These are phyloP conservation scores for Lacanobia oleracea DNA, from an alignment of 2,888 invertebrate species.

Conservation along the genomic window DNA sequence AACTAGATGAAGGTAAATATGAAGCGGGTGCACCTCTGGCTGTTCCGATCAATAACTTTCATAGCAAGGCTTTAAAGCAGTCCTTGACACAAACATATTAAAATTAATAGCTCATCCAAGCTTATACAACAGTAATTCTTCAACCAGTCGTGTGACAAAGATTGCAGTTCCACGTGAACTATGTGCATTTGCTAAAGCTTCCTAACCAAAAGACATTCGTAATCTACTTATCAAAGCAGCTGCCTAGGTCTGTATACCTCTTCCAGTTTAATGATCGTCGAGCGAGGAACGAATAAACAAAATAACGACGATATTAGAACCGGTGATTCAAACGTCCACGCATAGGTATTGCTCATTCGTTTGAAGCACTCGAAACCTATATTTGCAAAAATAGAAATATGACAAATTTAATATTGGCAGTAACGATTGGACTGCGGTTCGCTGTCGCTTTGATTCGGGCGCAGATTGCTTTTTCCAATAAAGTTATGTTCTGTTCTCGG, in stretches of 20 bases:
- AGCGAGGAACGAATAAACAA: slow-evolving; percentile 42
- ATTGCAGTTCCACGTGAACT: not conserved
- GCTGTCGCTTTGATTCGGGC: not conserved
- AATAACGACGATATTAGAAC: slow-evolving; percentile 35
- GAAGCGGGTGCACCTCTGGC: not conserved
- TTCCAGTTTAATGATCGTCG: slow-evolving; percentile 20
- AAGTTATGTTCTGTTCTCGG: not conserved
- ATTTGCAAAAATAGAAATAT: slow-evolving; percentile 54
- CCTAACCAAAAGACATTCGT: not conserved
- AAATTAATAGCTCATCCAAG: too few relatives aligned
- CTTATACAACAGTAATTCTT: too few relatives aligned
- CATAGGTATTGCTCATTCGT: slow-evolving; percentile 41
- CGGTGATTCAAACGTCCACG: slow-evolving; percentile 44
- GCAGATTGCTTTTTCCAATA: not conserved
- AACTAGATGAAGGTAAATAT: not conserved
- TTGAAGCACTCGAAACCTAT: slow-evolving; percentile 54
- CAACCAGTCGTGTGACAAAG: not conserved
- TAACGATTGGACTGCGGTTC: not conserved
- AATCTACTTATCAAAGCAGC: not conserved
- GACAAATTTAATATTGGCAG: slow-evolving; percentile 43
- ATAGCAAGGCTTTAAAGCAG: too few relatives aligned
- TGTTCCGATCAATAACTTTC: too few relatives aligned
- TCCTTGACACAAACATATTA: too few relatives aligned
- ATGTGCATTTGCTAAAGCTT: not conserved
- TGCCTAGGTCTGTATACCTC: slow-evolving; percentile 12